Conservation (phyloP, 2,797 vertebrate genomes). For the Phrynocephalus forsythii region DNA sequence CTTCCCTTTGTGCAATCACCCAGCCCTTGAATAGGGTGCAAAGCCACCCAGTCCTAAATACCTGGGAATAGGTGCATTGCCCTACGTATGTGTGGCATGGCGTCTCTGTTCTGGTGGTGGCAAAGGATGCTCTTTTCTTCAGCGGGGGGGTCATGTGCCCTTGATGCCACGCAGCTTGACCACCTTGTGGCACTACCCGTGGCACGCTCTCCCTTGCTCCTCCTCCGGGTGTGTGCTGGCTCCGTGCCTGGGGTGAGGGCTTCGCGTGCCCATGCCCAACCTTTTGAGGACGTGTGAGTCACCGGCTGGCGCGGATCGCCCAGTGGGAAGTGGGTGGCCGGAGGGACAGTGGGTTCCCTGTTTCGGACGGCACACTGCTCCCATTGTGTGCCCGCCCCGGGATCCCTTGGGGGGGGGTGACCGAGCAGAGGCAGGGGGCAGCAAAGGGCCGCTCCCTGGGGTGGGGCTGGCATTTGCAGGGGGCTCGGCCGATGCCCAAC, state of each 20-base stretch:
- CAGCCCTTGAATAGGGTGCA: no score
- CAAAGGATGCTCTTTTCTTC: background rate
- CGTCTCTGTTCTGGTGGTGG: no score
- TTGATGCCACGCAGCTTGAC: background rate
- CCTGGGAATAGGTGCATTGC: no score
- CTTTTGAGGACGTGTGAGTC: background rate
- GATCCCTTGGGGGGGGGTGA: background rate
- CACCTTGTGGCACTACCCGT: no score
- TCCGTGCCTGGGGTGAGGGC: background rate
- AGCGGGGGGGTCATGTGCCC: background rate
- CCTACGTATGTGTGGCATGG: no score
- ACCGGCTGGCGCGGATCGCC: background rate
- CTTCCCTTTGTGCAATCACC: background rate
- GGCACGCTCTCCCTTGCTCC: background rate
- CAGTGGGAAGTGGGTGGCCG: background rate
- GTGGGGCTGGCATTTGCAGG: background rate
- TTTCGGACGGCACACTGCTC: background rate
- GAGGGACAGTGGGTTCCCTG: background rate
- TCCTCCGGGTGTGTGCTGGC: no score
- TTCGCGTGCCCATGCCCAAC: background rate
- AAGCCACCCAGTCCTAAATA: no score
- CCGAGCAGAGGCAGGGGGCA: no score
- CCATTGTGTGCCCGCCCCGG: slow-evolving; percentile 61
- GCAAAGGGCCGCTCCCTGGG: background rate
- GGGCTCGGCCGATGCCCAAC: accelerated